Percentiles rank a stretch among this genome's conserved stretches.
Conservation (phyloP, 1,140 invertebrate species). For the Scaptomyza hsui region DNA sequence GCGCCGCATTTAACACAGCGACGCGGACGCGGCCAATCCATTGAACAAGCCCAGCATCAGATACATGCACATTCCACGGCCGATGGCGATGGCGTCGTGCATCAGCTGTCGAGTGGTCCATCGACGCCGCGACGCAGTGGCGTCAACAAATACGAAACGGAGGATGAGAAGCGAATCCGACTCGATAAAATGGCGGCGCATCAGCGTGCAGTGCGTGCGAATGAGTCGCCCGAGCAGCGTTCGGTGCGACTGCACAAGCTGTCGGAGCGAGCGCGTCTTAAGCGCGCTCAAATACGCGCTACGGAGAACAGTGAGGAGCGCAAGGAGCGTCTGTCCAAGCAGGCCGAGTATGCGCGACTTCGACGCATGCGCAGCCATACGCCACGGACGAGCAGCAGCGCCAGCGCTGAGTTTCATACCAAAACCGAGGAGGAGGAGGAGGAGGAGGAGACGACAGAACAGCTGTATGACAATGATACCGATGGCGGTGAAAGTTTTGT, state of each 20-base stretch:
- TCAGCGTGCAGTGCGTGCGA: slow-evolving; percentile 84
- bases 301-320: slow-evolving; percentile 78
- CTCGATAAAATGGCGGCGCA: slow-evolving; percentile 83
- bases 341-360: slow-evolving; percentile 80
- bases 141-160: slow-evolving; percentile 75
- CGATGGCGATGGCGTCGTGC: slow-evolving; percentile 47
- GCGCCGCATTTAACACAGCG: slow-evolving; percentile 55
- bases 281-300: slow-evolving; percentile 75
- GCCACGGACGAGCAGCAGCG: slow-evolving; percentile 65
- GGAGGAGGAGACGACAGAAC: slow-evolving; percentile 40
- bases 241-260: slow-evolving; percentile 83
- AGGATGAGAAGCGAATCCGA: slow-evolving; percentile 77
- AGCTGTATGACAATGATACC: slow-evolving; percentile 68
- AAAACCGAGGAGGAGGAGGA: slow-evolving; percentile 61
- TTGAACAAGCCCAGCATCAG: slow-evolving; percentile 43
- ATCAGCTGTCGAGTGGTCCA: slow-evolving; percentile 1
- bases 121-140: slow-evolving; percentile 60
- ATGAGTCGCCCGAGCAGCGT: slow-evolving; percentile 85
- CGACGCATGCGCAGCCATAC: slow-evolving; percentile 77
- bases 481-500: slow-evolving; percentile 58
- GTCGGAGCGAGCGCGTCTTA: slow-evolving; percentile 77
- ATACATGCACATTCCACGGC: slow-evolving; percentile 77
- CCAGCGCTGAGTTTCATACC: slow-evolving; percentile 65
- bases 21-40: slow-evolving; percentile 35
- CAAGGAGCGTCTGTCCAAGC: slow-evolving; percentile 74